phyloP scores from a whole-genome alignment of 2,888 invertebrate genomes.

The Epistrophe eligans region DNA sequence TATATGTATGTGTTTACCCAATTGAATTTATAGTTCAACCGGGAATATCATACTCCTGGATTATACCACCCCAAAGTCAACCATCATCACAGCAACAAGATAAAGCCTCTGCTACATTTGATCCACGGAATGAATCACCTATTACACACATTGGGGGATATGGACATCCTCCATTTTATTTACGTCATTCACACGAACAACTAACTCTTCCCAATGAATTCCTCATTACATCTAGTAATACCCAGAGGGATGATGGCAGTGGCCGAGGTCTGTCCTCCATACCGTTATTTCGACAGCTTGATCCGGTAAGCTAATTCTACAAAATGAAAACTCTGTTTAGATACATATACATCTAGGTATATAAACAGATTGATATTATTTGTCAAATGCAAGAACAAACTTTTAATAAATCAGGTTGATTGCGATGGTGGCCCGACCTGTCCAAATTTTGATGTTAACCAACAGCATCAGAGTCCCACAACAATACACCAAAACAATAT shows the following conservation, averaged over 20 bases:
- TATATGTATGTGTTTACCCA: neutral
- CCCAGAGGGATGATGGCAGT: neutral
- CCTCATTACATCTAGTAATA: slow-evolving; percentile 34
- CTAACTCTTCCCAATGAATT: slow-evolving; percentile 53
- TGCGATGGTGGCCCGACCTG: slow-evolving; percentile 33
- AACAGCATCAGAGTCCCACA: slow-evolving; percentile 28
- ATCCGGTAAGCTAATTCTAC: slow-evolving; percentile 44
- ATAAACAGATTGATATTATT: slow-evolving; percentile 33
- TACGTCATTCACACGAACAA: slow-evolving; percentile 46
- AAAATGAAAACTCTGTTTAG: slow-evolving; percentile 3
- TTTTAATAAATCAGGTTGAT: slow-evolving; percentile 48
- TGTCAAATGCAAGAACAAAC: slow-evolving; percentile 37
- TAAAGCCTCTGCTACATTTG: neutral
- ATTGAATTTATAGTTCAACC: slow-evolving; percentile 16
- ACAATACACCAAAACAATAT: slow-evolving; percentile 40
- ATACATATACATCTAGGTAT: too few relatives aligned
- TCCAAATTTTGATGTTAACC: slow-evolving; percentile 16
- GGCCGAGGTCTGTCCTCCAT: neutral
- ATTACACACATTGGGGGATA: slow-evolving; percentile 14
- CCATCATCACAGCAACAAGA: slow-evolving; percentile 3
- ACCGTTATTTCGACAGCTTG: slow-evolving; percentile 10
- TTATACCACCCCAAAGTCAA: slow-evolving; percentile 39
- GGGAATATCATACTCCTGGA: slow-evolving; percentile 45
- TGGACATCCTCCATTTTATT: slow-evolving; percentile 50
- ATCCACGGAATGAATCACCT: slow-evolving; percentile 17